These are phyloP conservation scores for Hemicentrotus pulcherrimus DNA, from an alignment of 35 echinoderm and acorn worm species.

Conservation along the genomic window DNA sequence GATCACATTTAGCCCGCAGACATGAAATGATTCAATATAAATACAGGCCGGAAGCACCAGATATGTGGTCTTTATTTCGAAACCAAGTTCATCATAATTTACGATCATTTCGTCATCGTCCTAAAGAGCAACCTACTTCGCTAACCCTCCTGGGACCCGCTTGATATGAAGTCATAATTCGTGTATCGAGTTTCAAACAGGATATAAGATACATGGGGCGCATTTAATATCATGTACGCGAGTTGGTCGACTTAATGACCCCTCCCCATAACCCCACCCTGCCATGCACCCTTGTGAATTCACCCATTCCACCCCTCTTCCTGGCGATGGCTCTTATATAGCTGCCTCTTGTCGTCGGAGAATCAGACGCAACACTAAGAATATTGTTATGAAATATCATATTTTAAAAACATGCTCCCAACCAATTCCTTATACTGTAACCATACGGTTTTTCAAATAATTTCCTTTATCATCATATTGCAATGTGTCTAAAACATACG, in stretches of 20 bases:
- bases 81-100: conserved; percentile 6
- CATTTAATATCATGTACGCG: neutral
- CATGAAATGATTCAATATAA: neutral
- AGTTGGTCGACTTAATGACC: neutral
- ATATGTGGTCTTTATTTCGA: neutral
- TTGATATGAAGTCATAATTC: neutral
- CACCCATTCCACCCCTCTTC: neutral
- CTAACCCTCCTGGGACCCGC: neutral
- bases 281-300: neutral
- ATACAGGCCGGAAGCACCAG: neutral
- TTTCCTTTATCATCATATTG: too few species aligned
- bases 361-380: too few species aligned
- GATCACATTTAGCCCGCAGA: neutral
- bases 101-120: neutral
- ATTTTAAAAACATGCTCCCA: neutral
- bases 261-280: neutral
- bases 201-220: neutral
- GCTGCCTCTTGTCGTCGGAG: too few species aligned
- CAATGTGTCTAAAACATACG: too few species aligned
- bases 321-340: neutral
- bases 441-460: too few species aligned
- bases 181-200: neutral
- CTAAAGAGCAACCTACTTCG: conserved; percentile 2
- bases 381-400: neutral
- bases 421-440: too few species aligned